Conservation (phyloP, 2,888 invertebrate species). For the Tetrapedia diversipes region DNA sequence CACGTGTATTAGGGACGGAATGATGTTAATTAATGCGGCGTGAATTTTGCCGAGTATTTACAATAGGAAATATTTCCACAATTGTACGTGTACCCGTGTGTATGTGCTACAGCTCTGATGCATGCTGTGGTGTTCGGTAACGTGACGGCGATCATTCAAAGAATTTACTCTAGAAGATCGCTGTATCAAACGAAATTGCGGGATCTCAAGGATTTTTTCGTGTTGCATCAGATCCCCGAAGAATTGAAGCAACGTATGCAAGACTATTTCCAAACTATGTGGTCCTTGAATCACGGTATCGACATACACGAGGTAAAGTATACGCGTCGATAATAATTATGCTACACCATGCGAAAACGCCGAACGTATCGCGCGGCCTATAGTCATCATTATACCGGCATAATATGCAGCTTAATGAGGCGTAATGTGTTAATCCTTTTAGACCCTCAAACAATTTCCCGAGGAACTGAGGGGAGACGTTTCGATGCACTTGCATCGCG, state of each 20-base stretch:
- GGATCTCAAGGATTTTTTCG: constrained; percentile 97
- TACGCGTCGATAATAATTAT: no score
- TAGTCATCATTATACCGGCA: neutral
- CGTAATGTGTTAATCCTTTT: constrained; percentile 73
- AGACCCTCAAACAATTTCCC: constrained; percentile 98
- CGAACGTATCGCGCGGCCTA: neutral
- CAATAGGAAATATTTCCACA: constrained; percentile 25
- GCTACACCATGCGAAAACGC: neutral
- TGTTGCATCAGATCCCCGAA: constrained; percentile 97
- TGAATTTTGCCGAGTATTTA: constrained; percentile 33
- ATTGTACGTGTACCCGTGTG: constrained; percentile 32
- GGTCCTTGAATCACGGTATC: constrained; percentile 98
- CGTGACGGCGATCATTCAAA: constrained; percentile 98
- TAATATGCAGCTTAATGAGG: constrained; percentile 11
- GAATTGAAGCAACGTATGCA: constrained; percentile 97
- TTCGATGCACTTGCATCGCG: constrained; percentile 96
- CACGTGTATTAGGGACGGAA: constrained; percentile 18
- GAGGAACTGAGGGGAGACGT: constrained; percentile 98
- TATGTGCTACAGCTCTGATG: constrained; percentile 91
- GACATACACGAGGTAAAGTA: constrained; percentile 95
- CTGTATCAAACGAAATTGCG: constrained; percentile 97
- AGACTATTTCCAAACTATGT: constrained; percentile 98
- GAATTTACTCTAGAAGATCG: constrained; percentile 97
- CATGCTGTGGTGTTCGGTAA: constrained; percentile 99
- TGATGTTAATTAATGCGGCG: constrained; percentile 21